phyloP scores from a whole-genome alignment of 2,888 invertebrate species.

The Steinernema scapterisci region DNA sequence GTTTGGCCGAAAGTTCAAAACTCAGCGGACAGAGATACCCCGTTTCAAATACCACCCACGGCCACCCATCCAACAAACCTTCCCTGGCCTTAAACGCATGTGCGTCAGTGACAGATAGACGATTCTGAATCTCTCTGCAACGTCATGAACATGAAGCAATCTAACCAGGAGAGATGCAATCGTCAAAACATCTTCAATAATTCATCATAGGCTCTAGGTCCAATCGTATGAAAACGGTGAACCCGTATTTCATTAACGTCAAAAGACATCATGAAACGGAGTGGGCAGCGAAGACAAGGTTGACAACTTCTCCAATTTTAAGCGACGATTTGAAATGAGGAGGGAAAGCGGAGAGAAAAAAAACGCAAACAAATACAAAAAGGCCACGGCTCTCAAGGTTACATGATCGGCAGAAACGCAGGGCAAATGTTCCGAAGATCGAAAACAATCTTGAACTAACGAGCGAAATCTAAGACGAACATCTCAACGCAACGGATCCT shows the following conservation, averaged over 20 bases:
- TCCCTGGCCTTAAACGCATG: not conserved
- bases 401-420: not conserved
- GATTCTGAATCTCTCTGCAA: not conserved
- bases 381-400: not conserved
- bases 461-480: not conserved
- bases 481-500: not conserved
- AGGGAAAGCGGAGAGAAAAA: not conserved
- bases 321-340: not conserved
- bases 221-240: constrained; percentile 20
- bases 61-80: no score
- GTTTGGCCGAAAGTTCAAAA: no score
- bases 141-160: not conserved
- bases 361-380: not conserved
- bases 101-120: not conserved
- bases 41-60: no score
- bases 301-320: not conserved
- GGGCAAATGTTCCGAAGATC: not conserved
- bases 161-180: constrained; percentile 4
- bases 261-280: not conserved
- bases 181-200: constrained; percentile 27
- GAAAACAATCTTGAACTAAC: constrained; percentile 2
- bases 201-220: constrained; percentile 5
- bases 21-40: no score
- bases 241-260: constrained; percentile 7
- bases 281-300: not conserved